Evolutionary conservation across 1,140 invertebrate genomes (phyloP).

Genomic region (Hycleus phaleratus): DNA sequence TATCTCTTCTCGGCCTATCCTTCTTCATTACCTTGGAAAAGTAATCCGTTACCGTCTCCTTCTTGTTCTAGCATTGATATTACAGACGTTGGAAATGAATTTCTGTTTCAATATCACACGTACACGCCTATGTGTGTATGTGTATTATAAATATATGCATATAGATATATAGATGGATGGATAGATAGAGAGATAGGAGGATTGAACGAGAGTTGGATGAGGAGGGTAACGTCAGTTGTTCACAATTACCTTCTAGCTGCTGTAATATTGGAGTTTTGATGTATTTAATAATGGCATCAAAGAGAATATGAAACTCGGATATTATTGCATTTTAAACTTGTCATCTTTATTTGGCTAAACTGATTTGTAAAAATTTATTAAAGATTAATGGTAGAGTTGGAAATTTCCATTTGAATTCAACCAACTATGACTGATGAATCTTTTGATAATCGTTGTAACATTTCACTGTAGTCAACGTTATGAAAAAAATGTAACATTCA

Average conservation of each 20-base stretch:
- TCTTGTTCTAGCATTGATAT: conserved; percentile 17
- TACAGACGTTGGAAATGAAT: conserved; percentile 9
- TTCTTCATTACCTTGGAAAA: conserved; percentile 15
- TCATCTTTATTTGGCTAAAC: no score
- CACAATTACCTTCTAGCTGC: not conserved
- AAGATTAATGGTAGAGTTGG: no score
- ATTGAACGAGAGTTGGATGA: no score
- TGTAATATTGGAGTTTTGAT: no score
- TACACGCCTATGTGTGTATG: not conserved
- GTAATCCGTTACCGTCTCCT: conserved; percentile 8
- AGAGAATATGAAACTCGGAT: no score
- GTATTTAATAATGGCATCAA: no score
- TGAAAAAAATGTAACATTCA: conserved; percentile 3
- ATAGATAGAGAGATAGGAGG: no score
- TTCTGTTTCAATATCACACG: not conserved
- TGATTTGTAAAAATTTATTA: no score
- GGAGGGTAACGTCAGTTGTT: not conserved
- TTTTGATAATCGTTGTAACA: conserved; percentile 1
- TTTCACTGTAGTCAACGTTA: no score
- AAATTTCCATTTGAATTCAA: not conserved
- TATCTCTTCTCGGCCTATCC: conserved; percentile 14
- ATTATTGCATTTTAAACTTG: no score
- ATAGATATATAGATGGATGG: no score
- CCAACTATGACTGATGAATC: conserved; percentile 12
- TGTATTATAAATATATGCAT: not conserved